Evolutionary conservation across 2,113 vertebrate species (phyloP).

Genomic region (Centropristis striata): DNA sequence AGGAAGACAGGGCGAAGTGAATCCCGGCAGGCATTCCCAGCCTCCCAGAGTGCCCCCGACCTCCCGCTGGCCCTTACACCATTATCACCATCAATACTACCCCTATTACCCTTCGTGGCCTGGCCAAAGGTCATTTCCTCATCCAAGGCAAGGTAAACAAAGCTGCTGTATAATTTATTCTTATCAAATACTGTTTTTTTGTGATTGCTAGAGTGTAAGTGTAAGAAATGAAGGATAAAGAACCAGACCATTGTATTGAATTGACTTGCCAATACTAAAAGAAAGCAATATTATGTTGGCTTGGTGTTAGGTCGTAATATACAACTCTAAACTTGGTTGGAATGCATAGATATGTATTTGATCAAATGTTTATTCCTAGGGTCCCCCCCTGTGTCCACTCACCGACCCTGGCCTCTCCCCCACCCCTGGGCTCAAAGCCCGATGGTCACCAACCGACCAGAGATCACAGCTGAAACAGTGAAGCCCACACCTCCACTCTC

Average conservation of each 20-base stretch:
- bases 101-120: slow-evolving; percentile 64
- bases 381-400: slow-evolving; percentile 52
- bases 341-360: background rate
- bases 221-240: background rate
- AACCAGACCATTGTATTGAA: background rate
- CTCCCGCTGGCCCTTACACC: slow-evolving; percentile 64
- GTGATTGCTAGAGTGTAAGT: background rate
- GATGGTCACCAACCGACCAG: slow-evolving; percentile 82
- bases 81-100: slow-evolving; percentile 48
- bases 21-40: slow-evolving; percentile 37
- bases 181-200: background rate
- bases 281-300: background rate
- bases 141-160: slow-evolving; percentile 67
- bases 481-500: slow-evolving; percentile 72
- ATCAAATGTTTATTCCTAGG: slow-evolving; percentile 35
- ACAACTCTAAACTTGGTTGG: background rate
- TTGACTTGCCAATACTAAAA: background rate
- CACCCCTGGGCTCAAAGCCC: slow-evolving; percentile 62
- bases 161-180: background rate
- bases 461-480: slow-evolving; percentile 82
- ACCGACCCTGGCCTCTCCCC: slow-evolving; percentile 64
- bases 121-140: slow-evolving; percentile 57
- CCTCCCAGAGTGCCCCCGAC: slow-evolving; percentile 64
- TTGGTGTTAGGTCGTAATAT: background rate
- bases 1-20: slow-evolving; percentile 35